Base-by-base conservation (phyloP, 1,140 invertebrate genomes). In the Drosophila baimaii region DNA sequence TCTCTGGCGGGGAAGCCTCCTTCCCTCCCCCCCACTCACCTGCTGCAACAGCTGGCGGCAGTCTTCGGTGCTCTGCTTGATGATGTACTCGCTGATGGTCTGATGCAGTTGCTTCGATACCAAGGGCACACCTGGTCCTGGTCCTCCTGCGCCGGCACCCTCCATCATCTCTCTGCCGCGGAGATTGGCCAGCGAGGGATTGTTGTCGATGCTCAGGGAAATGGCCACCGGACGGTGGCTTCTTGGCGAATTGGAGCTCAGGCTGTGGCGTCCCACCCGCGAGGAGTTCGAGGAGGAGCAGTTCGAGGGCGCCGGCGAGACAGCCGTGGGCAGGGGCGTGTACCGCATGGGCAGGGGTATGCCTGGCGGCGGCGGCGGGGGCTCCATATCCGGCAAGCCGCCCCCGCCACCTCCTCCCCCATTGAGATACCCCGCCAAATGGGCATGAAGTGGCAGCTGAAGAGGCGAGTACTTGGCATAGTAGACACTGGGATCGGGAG, bases 1-100 rank as follows among this genome's bases (percentile, higher is more conserved):
- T 19, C n/a, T 10, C 10, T 37, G 5, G 6, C 0, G 17, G 23
- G 8, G 9, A 1, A 17, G 8, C 15, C 2, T 7, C 8, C 13
- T 23, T 3, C 2, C 13, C n/a, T n/a, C 13, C 12, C 31, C 7
- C 2, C n/a, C 2, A 39, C 74, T 49, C 21, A 91, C 90, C 77
- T 94, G 93, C 71, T 94, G 94, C 27, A 94, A 75, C 44, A 95
- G 88, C 77, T 94, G 91, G 72, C 94, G 90, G 77, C 94, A 94
- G 83, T 95, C 93, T 88, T 95, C 93, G 74, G 94, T 93, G 19
- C 94, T 94, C 85, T 94, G 94, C 86, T 94, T 94, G 54, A 94
- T 90, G 55, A 94, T 94, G 73, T 94, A 93, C 70, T 94, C 90
- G 64, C 78, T 88, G 31, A 91, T 88, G 52, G 90, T 91, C 47